Conservation (phyloP, 2,888 invertebrate genomes). For the Myopa tessellatipennis region DNA sequence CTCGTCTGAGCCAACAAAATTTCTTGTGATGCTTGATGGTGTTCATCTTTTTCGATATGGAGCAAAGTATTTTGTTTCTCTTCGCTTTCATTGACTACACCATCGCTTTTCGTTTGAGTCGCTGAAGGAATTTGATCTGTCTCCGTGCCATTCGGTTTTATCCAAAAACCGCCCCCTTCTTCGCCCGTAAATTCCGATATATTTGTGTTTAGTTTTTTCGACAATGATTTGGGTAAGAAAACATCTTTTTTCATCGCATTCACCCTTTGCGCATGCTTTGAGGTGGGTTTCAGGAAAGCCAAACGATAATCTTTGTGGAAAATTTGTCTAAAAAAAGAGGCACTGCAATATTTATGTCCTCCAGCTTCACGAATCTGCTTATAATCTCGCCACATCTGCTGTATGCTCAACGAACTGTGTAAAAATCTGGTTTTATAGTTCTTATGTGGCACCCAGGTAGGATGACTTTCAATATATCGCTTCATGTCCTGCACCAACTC, state of each 20-base stretch:
- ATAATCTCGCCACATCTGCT: slow-evolving; percentile 48
- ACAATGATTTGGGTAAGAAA: neutral
- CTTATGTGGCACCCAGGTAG: slow-evolving; percentile 50
- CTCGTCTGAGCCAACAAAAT: neutral
- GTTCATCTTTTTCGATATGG: slow-evolving; percentile 27
- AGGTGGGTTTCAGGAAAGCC: slow-evolving; percentile 44
- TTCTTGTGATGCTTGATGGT: slow-evolving; percentile 14
- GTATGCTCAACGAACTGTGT: slow-evolving; percentile 48
- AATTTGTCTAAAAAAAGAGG: slow-evolving; percentile 43
- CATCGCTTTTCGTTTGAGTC: too few species aligned
- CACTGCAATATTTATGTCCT: slow-evolving; percentile 42
- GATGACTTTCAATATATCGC: slow-evolving; percentile 50
- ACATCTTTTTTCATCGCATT: slow-evolving; percentile 30
- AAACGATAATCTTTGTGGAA: slow-evolving; percentile 48
- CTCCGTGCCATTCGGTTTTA: slow-evolving; percentile 27
- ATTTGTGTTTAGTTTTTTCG: slow-evolving; percentile 46
- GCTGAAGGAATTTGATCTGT: neutral
- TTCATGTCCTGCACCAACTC: slow-evolving; percentile 43
- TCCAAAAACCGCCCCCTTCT: slow-evolving; percentile 49
- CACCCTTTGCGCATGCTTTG: slow-evolving; percentile 42
- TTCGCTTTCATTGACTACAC: neutral
- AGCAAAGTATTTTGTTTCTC: neutral
- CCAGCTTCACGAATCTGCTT: slow-evolving; percentile 42
- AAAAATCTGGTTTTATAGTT: slow-evolving; percentile 47
- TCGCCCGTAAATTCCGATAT: slow-evolving; percentile 49